Evolutionary conservation across 2,888 invertebrate genomes (phyloP), one percentile per base, ranked within the genome.

Genomic region (Napeogenes inachia): DNA sequence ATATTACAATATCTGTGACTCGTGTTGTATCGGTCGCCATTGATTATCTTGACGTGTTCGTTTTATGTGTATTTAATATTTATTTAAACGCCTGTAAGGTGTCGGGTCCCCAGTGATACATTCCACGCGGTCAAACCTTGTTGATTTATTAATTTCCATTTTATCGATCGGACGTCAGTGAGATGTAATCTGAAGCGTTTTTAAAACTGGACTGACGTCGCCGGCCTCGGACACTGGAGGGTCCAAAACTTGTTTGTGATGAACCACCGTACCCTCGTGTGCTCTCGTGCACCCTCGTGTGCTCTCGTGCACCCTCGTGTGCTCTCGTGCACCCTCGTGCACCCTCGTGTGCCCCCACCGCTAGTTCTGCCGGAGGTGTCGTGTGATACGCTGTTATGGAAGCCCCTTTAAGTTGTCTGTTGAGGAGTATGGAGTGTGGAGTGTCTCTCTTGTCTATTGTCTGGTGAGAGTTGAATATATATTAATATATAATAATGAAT

Each of bases 391-490:
- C 88, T 89, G 89, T 90, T 90, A 87, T 85, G 66, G 77, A 84
- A 84, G 81, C 82, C 87, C 84, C 81, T 80, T 85, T 88, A 78
- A 89, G 88, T 90, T 90, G 81, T 84, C 88, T 85, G 89, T 90
- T 89, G 87, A 87, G 87, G 79, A 86, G 80, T 89, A 87, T 87
- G 87, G 79, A 86, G 80, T 89, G 87, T 87, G 87, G 79, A 86
- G 80, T 87, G 85, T 89, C 87, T 89, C 88, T 88, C 88, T 81
- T 84, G 86, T 88, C 87, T 89, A 88, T 86, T 89, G 85, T 85
- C 82, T 87, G 84, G 83, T 89, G 88, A 89, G 88, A 88, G 84
- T 88, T 87, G 87, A 87, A 85, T 86, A 88, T 87, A 85, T 85
- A 84, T 83, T 88, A 87, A 85, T 86, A 88, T 87, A 85, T 85